Evolutionary conservation across 2,113 vertebrate species (phyloP).

Genomic region (Lonchura striata): DNA sequence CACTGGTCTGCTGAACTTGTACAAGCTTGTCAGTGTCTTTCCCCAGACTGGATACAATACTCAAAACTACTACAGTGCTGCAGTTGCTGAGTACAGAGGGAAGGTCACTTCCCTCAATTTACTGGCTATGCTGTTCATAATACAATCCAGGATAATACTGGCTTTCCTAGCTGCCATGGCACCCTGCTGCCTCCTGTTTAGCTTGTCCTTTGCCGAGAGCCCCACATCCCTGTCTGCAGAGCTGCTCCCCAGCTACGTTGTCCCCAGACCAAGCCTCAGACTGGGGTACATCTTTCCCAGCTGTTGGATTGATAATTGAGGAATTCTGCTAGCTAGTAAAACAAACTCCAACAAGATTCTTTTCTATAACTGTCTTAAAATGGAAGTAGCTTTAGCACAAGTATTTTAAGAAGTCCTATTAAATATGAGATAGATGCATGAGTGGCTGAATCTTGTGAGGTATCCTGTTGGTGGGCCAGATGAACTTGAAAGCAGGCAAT

Average conservation of each 20-base stretch:
- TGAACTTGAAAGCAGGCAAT: background rate
- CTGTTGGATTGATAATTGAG: background rate
- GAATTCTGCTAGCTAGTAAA: background rate
- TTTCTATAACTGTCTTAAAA: background rate
- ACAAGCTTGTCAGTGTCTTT: background rate
- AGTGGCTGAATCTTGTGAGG: background rate
- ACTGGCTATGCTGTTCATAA: rapidly evolving
- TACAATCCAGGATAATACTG: background rate
- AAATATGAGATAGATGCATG: background rate
- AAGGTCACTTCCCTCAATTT: background rate
- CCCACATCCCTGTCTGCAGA: background rate
- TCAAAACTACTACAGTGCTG: background rate
- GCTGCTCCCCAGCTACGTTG: background rate
- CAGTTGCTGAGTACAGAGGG: background rate
- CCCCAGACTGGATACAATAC: background rate
- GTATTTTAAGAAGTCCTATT: background rate
- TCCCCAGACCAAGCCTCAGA: background rate
- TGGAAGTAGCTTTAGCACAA: background rate
- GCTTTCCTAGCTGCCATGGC: background rate
- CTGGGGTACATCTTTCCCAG: background rate
- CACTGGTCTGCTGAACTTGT: background rate
- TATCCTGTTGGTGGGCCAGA: background rate
- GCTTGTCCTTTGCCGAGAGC: background rate
- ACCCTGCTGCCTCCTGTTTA: background rate
- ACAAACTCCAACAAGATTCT: background rate